phyloP scores from a whole-genome alignment of 2,888 invertebrate species.

The Atethmia centrago region DNA sequence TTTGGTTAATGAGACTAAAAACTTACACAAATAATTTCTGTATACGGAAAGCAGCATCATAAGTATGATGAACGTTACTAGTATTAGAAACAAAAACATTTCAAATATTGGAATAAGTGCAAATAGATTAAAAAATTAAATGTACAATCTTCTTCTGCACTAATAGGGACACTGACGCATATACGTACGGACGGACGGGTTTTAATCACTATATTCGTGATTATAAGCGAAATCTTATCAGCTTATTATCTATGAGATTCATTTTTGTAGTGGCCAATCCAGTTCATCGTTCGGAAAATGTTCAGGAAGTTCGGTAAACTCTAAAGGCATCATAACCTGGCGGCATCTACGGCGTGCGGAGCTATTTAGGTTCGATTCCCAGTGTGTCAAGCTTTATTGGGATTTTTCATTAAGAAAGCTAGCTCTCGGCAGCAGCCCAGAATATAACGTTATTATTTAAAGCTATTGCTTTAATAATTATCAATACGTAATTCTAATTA shows the following conservation, averaged over 20 bases:
- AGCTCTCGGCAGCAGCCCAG: background rate
- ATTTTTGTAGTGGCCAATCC: slow-evolving; percentile 19
- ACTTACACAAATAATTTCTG: slow-evolving; percentile 48
- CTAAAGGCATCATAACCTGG: background rate
- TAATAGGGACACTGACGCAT: slow-evolving; percentile 16
- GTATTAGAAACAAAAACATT: slow-evolving; percentile 38
- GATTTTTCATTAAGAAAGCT: background rate
- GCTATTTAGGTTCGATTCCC: background rate
- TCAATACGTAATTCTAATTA: no score
- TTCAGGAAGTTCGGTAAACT: no score
- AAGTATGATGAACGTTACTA: slow-evolving; percentile 23
- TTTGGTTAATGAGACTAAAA: background rate
- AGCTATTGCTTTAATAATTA: background rate
- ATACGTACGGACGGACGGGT: background rate
- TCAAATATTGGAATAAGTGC: background rate
- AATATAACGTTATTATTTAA: background rate
- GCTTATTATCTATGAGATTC: slow-evolving; percentile 24
- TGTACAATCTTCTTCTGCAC: background rate
- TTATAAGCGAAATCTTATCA: slow-evolving; percentile 45
- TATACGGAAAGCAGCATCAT: slow-evolving; percentile 36
- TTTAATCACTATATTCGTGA: slow-evolving; percentile 28
- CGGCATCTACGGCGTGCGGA: background rate
- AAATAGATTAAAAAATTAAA: background rate
- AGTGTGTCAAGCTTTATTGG: background rate
- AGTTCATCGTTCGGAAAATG: no score